Evolutionary conservation across 2,888 invertebrate genomes (phyloP), one percentile per base, ranked within the genome.

Genomic region (Embidobia sp.): DNA sequence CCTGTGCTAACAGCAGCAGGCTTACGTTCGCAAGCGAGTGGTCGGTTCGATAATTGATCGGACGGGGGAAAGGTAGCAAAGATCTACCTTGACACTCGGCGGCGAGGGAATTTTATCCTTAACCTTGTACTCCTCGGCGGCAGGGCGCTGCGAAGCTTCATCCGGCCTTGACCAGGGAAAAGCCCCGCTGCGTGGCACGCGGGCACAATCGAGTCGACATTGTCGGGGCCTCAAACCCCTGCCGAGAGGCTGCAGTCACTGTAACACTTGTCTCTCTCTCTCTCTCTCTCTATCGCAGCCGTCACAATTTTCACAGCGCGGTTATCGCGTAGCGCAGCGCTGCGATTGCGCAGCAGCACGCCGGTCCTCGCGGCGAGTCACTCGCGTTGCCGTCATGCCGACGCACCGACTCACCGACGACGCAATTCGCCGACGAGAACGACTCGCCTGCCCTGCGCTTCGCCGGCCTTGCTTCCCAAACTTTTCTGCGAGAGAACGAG

Each of bases 321-420:
- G 42, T 44, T 35, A 70, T 19, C 59, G 49, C 51, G 70, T 49
- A 64, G 70, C 64, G 49, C 35, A 16, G n/a, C n/a, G n/a, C n/a
- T 31, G 75, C 69, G 75, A 64, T 55, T 69, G 69, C 75, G 75
- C 75, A 63, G 44, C n/a, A 49, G 29, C 16, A 35, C 69, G 37
- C 61, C 53, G 61, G 57, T 33, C 31, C 42, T 49, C 64, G 73
- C 74, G 74, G 40, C 37, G 63, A 63, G 29, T 63, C 67, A 63
- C 67, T 75, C 67, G 67, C 63, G 55, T 37, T 69, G 44, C 63
- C 67, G 67, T 51, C 75, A 75, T 75, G 46, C 51, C 59, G 67
- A 57, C 35, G 53, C 33, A 57, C 44, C 16, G 40, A 10, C 48
- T n/a, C n/a, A n/a, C n/a, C n/a, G n/a, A n/a, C n/a, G n/a, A n/a